These are phyloP conservation scores for Scolopax rusticola DNA, from an alignment of 2,797 vertebrate genomes.

Conservation along the genomic window DNA sequence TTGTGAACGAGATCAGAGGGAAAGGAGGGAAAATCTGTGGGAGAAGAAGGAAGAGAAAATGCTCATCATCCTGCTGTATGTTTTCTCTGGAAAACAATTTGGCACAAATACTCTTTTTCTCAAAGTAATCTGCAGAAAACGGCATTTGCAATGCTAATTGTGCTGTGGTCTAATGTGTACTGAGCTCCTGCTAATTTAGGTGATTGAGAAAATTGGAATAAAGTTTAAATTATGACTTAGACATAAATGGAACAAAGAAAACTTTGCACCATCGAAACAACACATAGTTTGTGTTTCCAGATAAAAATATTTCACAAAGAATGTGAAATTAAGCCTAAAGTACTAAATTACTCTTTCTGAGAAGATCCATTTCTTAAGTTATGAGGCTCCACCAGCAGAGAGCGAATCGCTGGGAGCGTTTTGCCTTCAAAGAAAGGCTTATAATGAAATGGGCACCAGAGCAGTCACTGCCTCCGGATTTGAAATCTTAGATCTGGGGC, in stretches of 20 bases:
- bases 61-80: neutral
- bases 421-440: neutral
- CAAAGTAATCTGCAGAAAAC: neutral
- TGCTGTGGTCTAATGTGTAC: neutral
- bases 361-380: neutral
- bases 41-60: neutral
- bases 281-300: neutral
- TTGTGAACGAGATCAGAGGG: neutral
- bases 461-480: neutral
- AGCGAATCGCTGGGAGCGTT: neutral
- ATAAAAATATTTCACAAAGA: neutral
- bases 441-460: neutral
- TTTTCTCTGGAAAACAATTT: conserved; percentile 8
- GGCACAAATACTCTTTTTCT: neutral
- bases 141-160: conserved; percentile 7
- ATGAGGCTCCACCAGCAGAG: fast-evolving
- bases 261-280: neutral
- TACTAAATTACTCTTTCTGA: neutral
- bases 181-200: neutral
- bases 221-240: neutral
- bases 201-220: neutral
- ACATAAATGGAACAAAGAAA: neutral
- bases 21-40: neutral
- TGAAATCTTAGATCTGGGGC: neutral
- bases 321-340: neutral